Conservation (phyloP, 2,113 vertebrate species). For the Stegastes partitus region DNA sequence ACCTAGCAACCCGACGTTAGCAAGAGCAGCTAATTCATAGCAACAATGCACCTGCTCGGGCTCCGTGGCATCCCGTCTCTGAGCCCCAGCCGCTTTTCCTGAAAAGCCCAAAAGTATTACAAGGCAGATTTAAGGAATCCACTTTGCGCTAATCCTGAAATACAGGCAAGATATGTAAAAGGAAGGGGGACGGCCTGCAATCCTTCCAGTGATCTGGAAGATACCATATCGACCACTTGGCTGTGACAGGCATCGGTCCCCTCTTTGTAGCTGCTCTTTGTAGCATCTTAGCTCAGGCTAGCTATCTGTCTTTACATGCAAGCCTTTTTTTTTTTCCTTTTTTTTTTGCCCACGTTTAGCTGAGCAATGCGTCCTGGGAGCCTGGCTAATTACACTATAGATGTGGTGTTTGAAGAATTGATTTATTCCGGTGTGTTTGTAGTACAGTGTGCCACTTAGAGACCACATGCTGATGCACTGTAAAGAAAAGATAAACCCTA, state of each 20-base stretch:
- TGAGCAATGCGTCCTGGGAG: not conserved
- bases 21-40: conserved; percentile 25
- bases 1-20: conserved; percentile 49
- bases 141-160: conserved; percentile 17
- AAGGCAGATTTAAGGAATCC: conserved; percentile 10
- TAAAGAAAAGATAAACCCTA: too few relatives aligned
- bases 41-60: conserved; percentile 19
- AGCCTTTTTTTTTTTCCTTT: too few relatives aligned
- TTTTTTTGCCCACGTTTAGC: not conserved
- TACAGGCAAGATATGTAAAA: conserved; percentile 7
- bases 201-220: conserved; percentile 64
- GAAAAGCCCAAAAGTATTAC: not conserved
- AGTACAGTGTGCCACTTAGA: conserved; percentile 30
- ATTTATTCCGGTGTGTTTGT: conserved; percentile 28
- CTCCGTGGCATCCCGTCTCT: not conserved
- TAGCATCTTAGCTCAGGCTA: conserved; percentile 38
- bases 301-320: conserved; percentile 1
- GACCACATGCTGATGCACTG: conserved; percentile 42
- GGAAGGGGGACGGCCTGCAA: conserved; percentile 55
- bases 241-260: conserved; percentile 47
- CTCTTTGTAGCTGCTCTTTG: not conserved
- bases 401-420: conserved; percentile 8
- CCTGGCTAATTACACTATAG: not conserved
- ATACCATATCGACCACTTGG: conserved; percentile 63
- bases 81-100: not conserved